These are phyloP conservation scores for Lophotis ruficrista DNA, from an alignment of 2,113 vertebrate genomes.

Conservation along the genomic window DNA sequence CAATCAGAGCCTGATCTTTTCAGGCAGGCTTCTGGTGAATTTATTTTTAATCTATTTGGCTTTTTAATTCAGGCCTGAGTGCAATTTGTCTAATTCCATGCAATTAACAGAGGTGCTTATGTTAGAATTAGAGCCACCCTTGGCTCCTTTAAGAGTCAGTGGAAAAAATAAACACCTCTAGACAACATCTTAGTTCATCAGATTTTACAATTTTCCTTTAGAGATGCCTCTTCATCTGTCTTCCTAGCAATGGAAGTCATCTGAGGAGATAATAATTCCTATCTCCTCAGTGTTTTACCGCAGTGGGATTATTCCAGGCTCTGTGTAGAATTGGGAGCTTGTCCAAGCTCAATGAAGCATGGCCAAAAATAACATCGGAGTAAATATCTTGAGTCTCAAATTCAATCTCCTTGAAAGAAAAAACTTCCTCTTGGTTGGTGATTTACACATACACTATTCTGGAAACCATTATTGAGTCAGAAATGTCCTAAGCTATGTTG, in stretches of 20 bases:
- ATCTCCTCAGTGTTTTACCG: background rate
- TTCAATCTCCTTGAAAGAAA: background rate
- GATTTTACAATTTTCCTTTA: background rate
- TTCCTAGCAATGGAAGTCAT: background rate
- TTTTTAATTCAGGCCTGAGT: constrained; percentile 12
- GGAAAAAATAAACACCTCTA: background rate
- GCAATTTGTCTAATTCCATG: constrained; percentile 24
- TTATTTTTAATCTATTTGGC: constrained; percentile 15
- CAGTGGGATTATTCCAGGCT: background rate
- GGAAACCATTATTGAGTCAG: background rate
- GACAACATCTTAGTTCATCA: background rate
- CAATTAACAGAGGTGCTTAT: constrained; percentile 9
- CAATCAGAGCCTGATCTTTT: constrained; percentile 9
- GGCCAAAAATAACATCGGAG: background rate
- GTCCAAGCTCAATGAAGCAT: background rate
- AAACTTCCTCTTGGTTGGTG: background rate
- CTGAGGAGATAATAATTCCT: background rate
- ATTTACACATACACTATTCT: background rate
- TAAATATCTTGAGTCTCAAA: background rate
- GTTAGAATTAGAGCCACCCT: background rate
- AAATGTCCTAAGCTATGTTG: background rate
- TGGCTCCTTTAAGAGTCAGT: background rate
- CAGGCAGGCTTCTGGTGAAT: background rate
- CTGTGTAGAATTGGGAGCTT: background rate
- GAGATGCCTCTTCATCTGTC: background rate